Evolutionary conservation across 2,888 invertebrate genomes (phyloP).

Genomic region (Nephrotoma flavescens): DNA sequence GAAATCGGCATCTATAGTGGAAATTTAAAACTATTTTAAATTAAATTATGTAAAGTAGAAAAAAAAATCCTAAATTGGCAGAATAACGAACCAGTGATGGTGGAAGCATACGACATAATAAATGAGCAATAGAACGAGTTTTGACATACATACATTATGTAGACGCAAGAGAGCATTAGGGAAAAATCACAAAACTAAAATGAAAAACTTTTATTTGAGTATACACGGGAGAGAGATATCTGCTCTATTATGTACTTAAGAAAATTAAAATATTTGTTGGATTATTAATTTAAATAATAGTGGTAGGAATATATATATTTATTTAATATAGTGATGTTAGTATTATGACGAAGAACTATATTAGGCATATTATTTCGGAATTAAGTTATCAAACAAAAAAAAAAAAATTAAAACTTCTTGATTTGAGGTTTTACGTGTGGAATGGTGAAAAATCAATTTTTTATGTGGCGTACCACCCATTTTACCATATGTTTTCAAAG

Average conservation of each 20-base stretch:
- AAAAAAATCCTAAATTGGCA: no score
- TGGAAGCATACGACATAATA: neutral
- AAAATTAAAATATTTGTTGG: neutral
- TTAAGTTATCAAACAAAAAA: neutral
- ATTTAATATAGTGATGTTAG: neutral
- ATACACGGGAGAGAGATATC: neutral
- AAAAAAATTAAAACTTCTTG: neutral
- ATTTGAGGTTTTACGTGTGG: neutral
- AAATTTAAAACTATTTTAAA: neutral
- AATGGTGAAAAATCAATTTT: neutral
- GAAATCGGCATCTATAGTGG: neutral
- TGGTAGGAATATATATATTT: neutral
- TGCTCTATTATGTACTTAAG: neutral
- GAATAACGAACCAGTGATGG: neutral
- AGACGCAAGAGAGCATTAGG: neutral
- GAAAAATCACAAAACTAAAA: neutral
- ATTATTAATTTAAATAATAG: neutral
- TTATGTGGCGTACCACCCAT: neutral
- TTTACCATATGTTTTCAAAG: neutral
- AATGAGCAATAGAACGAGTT: neutral
- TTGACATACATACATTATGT: neutral
- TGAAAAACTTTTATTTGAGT: neutral
- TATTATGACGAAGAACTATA: neutral
- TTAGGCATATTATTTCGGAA: neutral
- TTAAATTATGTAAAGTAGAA: neutral